A percentile compares a stretch with the other conserved stretches of the same genome.
These are phyloP conservation scores for Leptinotarsa juncta DNA, from an alignment of 2,888 invertebrate species.

Conservation along the genomic window DNA sequence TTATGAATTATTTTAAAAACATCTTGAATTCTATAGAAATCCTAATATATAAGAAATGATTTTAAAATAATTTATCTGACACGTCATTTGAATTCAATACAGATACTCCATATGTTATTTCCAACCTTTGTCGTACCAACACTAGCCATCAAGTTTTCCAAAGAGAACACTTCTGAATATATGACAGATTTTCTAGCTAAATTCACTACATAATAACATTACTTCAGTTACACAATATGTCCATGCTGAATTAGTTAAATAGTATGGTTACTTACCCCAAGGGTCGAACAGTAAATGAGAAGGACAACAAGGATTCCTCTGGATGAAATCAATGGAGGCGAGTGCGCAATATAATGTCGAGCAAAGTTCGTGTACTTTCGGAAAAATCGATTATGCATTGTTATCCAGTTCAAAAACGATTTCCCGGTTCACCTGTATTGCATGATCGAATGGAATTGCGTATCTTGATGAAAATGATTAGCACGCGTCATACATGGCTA, in stretches of 20 bases:
- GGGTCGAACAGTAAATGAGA: slow-evolving; percentile 45
- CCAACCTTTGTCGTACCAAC: no score
- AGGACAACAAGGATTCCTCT: slow-evolving; percentile 42
- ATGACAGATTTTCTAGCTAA: neutral
- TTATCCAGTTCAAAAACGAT: neutral
- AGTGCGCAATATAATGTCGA: slow-evolving; percentile 48
- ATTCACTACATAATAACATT: neutral
- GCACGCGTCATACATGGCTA: no score
- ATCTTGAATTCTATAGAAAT: no score
- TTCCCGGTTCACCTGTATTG: neutral
- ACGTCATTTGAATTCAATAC: no score
- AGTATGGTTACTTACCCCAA: slow-evolving; percentile 48
- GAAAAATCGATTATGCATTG: slow-evolving; percentile 31
- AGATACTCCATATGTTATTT: no score
- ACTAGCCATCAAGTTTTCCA: neutral
- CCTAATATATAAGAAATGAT: no score
- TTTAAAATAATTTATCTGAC: no score
- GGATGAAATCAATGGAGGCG: slow-evolving; percentile 51
- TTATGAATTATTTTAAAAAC: no score
- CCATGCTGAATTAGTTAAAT: slow-evolving; percentile 24
- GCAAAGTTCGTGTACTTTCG: slow-evolving; percentile 20
- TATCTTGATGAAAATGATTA: neutral
- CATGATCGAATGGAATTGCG: neutral
- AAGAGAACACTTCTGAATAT: neutral
- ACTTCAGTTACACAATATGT: neutral